Conservation (phyloP, 2,888 invertebrate genomes). For the Phytoseiulus persimilis region DNA sequence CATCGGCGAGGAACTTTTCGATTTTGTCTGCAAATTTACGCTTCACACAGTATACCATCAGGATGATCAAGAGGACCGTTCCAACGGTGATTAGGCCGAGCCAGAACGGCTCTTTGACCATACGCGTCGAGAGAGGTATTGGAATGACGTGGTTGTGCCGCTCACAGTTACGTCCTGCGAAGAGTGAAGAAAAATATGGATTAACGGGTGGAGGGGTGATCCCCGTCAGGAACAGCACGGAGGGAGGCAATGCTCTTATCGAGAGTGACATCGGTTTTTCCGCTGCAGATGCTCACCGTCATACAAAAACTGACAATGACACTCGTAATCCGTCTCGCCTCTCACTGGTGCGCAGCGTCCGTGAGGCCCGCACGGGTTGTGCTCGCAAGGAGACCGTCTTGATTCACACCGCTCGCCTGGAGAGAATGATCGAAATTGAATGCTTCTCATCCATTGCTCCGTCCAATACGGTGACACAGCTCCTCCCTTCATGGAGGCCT, state of each 20-base stretch:
- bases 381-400: slow-evolving; percentile 42
- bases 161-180: slow-evolving; percentile 60
- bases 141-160: slow-evolving; percentile 60
- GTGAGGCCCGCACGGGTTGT: slow-evolving; percentile 57
- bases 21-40: slow-evolving; percentile 76
- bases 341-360: slow-evolving; percentile 58
- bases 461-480: too few relatives aligned
- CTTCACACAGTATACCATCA: slow-evolving; percentile 72
- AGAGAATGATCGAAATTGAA: background rate
- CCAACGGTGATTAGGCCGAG: slow-evolving; percentile 74
- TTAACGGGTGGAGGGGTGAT: too few relatives aligned
- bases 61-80: slow-evolving; percentile 67
- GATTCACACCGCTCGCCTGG: slow-evolving; percentile 25
- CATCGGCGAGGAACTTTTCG: slow-evolving; percentile 70
- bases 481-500: too few relatives aligned
- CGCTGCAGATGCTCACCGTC: slow-evolving; percentile 57
- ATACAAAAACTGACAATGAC: slow-evolving; percentile 62
- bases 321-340: slow-evolving; percentile 53
- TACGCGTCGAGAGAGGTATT: slow-evolving; percentile 60
- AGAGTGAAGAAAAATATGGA: too few relatives aligned
- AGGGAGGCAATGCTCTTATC: too few relatives aligned
- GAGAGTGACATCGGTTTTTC: background rate
- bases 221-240: too few relatives aligned
- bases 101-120: slow-evolving; percentile 83
- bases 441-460: background rate